Conservation (phyloP, 2,797 vertebrate species). For the Eulemur coronatus region DNA sequence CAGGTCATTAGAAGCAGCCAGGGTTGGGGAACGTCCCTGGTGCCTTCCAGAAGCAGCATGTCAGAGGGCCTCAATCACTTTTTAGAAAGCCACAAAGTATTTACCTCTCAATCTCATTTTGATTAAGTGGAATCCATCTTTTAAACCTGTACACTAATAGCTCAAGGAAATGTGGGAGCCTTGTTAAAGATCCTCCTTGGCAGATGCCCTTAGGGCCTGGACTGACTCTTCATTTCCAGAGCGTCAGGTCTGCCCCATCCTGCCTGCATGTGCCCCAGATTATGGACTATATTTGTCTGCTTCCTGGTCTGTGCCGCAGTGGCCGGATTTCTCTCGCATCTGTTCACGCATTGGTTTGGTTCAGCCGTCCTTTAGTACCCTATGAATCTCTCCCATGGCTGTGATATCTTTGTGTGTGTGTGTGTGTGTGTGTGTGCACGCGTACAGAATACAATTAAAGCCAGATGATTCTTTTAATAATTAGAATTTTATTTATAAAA, state of each 20-base stretch:
- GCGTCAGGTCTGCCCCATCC: background rate
- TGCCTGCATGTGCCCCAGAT: background rate
- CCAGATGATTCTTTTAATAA: background rate
- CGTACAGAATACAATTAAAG: background rate
- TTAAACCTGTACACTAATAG: background rate
- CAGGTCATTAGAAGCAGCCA: background rate
- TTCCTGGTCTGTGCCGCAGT: background rate
- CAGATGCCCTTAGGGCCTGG: background rate
- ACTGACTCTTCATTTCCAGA: background rate
- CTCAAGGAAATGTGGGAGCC: background rate
- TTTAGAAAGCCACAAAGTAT: background rate
- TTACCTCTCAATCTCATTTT: background rate
- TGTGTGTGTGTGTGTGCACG: too few species aligned
- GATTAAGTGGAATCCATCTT: background rate
- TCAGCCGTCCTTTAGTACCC: background rate
- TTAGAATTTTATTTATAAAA: slow-evolving; percentile 27
- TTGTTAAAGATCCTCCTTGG: background rate
- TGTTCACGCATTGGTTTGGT: background rate
- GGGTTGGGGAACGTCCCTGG: background rate
- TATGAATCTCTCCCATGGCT: background rate
- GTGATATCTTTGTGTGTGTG: background rate
- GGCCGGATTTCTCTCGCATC: background rate
- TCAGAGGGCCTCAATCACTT: background rate
- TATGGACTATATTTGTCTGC: background rate
- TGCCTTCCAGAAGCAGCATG: background rate